These are phyloP conservation scores for Micropoecilia bifurca DNA, from an alignment of 2,797 vertebrate species.

Conservation along the genomic window DNA sequence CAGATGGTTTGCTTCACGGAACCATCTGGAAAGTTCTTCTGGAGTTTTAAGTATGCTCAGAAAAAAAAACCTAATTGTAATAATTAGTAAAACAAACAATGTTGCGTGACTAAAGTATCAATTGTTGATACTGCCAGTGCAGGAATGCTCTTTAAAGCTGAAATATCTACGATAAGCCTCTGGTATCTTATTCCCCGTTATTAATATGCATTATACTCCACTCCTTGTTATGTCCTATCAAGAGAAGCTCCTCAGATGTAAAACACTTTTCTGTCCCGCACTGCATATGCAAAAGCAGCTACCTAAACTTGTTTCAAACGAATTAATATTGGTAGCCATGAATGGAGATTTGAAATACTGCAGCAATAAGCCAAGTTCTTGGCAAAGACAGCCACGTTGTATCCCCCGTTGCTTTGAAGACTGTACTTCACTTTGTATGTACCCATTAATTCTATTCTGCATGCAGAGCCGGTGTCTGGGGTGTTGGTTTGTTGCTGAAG, in stretches of 20 bases:
- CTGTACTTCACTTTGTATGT: slow-evolving; percentile 56
- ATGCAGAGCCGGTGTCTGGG: slow-evolving; percentile 61
- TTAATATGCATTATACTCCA: background rate
- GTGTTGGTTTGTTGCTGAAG: slow-evolving; percentile 72
- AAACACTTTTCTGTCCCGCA: background rate
- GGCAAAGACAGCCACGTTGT: slow-evolving; percentile 18
- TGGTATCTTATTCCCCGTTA: background rate
- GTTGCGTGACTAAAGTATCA: background rate
- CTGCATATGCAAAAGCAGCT: background rate
- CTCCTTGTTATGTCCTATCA: background rate
- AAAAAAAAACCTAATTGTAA: background rate
- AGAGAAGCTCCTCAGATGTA: background rate
- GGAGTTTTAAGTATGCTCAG: slow-evolving; percentile 1
- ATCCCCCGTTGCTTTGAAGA: slow-evolving; percentile 44
- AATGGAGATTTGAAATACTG: background rate
- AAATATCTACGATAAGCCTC: background rate
- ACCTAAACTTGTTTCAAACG: background rate
- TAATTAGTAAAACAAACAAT: background rate
- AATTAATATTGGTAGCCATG: slow-evolving; percentile 1
- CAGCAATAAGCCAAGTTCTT: slow-evolving; percentile 10
- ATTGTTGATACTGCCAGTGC: background rate
- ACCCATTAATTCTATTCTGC: slow-evolving; percentile 64
- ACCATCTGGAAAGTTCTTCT: background rate
- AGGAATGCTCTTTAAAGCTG: slow-evolving; percentile 29
- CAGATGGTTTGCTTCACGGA: slow-evolving; percentile 1